Evolutionary conservation across 1,140 invertebrate genomes (phyloP), one percentile per base, ranked within the genome.

Genomic region (Teleopsis dalmanni): DNA sequence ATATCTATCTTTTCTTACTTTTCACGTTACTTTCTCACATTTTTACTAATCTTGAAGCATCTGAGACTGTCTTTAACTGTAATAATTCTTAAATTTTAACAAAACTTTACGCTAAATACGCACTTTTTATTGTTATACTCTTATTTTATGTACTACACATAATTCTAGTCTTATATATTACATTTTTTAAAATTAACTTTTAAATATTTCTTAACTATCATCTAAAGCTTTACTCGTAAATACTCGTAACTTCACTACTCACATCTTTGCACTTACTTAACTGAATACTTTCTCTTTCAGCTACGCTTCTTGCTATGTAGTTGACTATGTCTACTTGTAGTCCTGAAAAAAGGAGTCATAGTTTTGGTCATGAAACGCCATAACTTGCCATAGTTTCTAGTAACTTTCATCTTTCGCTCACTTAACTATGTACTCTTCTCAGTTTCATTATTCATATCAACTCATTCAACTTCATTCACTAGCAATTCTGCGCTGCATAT

Each of bases 331-430:
- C 37, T 40, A 19, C n/a, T 21, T 40, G 11, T 4, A 5, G 22
- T 25, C 25, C 19, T 25, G 21, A 14, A 8, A 10, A 38, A 45
- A 31, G 49, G 57, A 61, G 63, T 61, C 55, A 59, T 56, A 62
- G 64, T 67, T 64, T 60, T 65, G 61, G 57, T 62, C 56, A 55
- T 54, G 33, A 51, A 53, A 56, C 57, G 65, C 65, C 65, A 69
- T 69, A 60, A 69, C 65, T 69, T 69, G 65, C 65, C 65, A 68
- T 68, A 68, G 62, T 60, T 61, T 43, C 31, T 31, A 10, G n/a
- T n/a, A n/a, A 49, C 33, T 29, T 49, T 22, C 14, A 21, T 41
- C 10, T 33, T 19, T 41, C 42, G 26, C 29, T 33, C 16, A 25
- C 37, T 33, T 19, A 26, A 11, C 31, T 13, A 10, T 51, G 22